These are phyloP conservation scores for Adelphocoris suturalis DNA, from an alignment of 2,888 invertebrate species.

Conservation along the genomic window DNA sequence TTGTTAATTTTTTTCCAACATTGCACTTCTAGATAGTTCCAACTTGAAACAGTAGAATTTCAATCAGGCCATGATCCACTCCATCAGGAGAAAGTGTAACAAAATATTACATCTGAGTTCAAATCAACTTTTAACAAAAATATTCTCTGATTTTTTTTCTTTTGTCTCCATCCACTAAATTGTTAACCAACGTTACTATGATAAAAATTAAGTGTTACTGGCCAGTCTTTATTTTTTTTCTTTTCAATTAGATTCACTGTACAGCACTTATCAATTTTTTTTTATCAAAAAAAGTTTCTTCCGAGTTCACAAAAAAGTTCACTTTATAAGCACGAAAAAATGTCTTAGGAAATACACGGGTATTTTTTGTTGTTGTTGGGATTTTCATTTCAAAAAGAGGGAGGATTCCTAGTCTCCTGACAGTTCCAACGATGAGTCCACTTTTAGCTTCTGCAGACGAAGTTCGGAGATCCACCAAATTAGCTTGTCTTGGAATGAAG, in stretches of 20 bases:
- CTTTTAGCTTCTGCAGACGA: background rate
- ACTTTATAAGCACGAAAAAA: conserved; percentile 53
- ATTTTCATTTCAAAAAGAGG: background rate
- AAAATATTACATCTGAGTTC: conserved; percentile 66
- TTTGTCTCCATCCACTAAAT: conserved; percentile 52
- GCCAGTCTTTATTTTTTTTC: conserved; percentile 43
- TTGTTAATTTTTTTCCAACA: conserved; percentile 50
- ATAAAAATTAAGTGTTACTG: conserved; percentile 59
- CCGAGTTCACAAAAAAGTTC: conserved; percentile 46
- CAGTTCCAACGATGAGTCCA: conserved; percentile 27
- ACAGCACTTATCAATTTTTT: conserved; percentile 24
- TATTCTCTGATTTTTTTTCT: conserved; percentile 61
- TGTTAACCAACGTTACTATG: conserved; percentile 42
- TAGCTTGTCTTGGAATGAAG: conserved; percentile 5
- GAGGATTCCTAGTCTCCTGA: background rate
- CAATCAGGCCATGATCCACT: conserved; percentile 54
- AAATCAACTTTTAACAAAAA: conserved; percentile 67
- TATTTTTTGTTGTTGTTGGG: background rate
- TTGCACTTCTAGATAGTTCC: conserved; percentile 68
- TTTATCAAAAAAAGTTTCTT: conserved; percentile 47
- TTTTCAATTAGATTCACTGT: conserved; percentile 15
- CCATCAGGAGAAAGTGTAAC: conserved; percentile 61
- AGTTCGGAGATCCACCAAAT: background rate
- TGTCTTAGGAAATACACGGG: conserved; percentile 16
- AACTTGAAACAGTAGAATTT: conserved; percentile 33